These are phyloP conservation scores for Hippasteria phrygiana DNA, from an alignment of 53 echinoderm and acorn worm genomes.

Conservation along the genomic window DNA sequence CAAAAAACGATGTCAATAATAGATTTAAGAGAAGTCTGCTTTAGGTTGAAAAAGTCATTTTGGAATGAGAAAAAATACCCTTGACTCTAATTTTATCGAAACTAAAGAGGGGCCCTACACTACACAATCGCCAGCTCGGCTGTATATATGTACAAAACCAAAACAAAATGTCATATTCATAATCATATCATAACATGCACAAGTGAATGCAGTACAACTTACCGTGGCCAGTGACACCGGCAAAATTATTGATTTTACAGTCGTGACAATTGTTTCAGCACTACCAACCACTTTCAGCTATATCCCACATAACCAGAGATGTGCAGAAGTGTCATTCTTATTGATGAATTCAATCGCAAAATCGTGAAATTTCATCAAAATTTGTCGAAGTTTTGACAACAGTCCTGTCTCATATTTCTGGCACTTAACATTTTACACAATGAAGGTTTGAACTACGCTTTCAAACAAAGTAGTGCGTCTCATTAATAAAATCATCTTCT, in stretches of 20 bases:
- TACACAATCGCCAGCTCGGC: too few relatives aligned
- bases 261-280: conserved; percentile 10
- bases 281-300: background rate
- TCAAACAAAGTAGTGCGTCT: background rate
- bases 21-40: too few relatives aligned
- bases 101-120: too few relatives aligned
- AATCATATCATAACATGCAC: too few relatives aligned
- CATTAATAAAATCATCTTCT: background rate
- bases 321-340: background rate
- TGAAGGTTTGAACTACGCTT: background rate
- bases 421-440: conserved; percentile 3
- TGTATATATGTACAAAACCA: too few relatives aligned
- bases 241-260: background rate
- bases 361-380: conserved; percentile 12
- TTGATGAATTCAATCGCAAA: conserved; percentile 3
- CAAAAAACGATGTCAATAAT: too few relatives aligned
- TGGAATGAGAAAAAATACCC: too few relatives aligned
- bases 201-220: conserved; percentile 3
- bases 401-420: background rate
- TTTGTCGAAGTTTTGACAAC: conserved; percentile 2
- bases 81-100: too few relatives aligned
- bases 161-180: too few relatives aligned
- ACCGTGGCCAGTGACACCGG: background rate
- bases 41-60: too few relatives aligned
- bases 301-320: background rate